Conservation (phyloP, 2,888 invertebrate species). For the Carcina quercana region DNA sequence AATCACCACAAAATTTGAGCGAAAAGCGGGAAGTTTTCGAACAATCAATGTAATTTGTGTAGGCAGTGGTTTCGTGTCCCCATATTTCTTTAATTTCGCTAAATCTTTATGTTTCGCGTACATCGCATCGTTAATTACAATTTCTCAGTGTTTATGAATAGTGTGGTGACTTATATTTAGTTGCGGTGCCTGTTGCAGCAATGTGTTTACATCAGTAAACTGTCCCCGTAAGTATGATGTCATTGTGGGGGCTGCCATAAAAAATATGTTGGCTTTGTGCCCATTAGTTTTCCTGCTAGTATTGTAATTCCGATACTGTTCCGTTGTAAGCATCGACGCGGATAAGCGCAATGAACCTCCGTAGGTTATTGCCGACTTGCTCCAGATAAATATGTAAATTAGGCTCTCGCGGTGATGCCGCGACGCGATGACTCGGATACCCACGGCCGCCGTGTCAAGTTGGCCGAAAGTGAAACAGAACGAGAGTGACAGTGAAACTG, state of each 20-base stretch:
- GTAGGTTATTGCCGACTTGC: conserved; percentile 51
- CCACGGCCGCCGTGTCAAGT: conserved; percentile 10
- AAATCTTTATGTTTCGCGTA: conserved; percentile 32
- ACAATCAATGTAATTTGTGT: conserved; percentile 43
- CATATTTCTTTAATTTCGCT: conserved; percentile 42
- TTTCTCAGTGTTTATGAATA: conserved; percentile 22
- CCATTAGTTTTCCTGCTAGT: conserved; percentile 66
- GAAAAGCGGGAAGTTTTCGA: conserved; percentile 26
- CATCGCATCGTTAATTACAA: conserved; percentile 28
- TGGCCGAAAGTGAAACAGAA: conserved; percentile 10
- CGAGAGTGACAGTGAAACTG: conserved; percentile 2
- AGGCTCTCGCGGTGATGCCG: conserved; percentile 25
- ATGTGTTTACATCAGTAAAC: conserved; percentile 71
- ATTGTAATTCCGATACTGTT: conserved; percentile 48
- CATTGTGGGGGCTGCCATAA: conserved; percentile 63
- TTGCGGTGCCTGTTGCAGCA: conserved; percentile 41
- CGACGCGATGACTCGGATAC: conserved; percentile 7
- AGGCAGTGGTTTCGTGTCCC: conserved; percentile 57
- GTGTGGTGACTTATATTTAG: conserved; percentile 30
- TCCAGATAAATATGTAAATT: conserved; percentile 43
- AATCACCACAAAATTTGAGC: conserved; percentile 25
- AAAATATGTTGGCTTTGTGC: conserved; percentile 71
- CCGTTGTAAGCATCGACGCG: conserved; percentile 47
- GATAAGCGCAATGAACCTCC: conserved; percentile 49
- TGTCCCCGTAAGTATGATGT: conserved; percentile 69